A percentile compares a stretch with the other conserved stretches of the same genome.
Conservation (phyloP, 2,888 invertebrate genomes). For the Eupithecia insigniata region DNA sequence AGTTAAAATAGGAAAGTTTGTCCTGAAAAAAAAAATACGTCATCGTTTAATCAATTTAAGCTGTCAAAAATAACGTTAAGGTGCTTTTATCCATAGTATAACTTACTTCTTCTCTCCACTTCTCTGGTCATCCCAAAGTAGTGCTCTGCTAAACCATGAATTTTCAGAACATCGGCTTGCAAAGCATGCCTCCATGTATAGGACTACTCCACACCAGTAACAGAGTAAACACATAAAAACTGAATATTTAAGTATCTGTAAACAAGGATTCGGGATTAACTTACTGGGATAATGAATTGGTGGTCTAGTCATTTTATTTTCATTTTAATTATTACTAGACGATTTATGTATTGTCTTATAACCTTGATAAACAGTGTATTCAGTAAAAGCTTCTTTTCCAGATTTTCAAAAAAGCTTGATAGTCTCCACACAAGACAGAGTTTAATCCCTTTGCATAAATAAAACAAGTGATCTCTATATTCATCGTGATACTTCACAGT, state of each 20-base stretch:
- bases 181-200: constrained; percentile 82
- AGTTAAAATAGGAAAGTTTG: constrained; percentile 66
- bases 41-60: not conserved
- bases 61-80: not conserved
- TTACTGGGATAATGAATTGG: not conserved
- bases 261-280: not conserved
- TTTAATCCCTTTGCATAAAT: constrained; percentile 80
- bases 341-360: not conserved
- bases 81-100: not conserved
- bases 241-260: constrained; percentile 75
- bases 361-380: constrained; percentile 75
- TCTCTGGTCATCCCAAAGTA: constrained; percentile 58
- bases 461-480: constrained; percentile 74
- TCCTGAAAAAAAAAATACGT: constrained; percentile 52
- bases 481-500: constrained; percentile 66
- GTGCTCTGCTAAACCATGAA: constrained; percentile 77
- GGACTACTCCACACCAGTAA: constrained; percentile 81
- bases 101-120: constrained; percentile 55
- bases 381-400: constrained; percentile 71
- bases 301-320: not conserved
- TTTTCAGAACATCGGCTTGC: constrained; percentile 73
- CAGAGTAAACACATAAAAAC: constrained; percentile 74
- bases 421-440: constrained; percentile 80
- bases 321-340: not conserved
- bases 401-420: constrained; percentile 73